phyloP scores from a whole-genome alignment of 2,888 invertebrate species.

The Drosophila testacea region DNA sequence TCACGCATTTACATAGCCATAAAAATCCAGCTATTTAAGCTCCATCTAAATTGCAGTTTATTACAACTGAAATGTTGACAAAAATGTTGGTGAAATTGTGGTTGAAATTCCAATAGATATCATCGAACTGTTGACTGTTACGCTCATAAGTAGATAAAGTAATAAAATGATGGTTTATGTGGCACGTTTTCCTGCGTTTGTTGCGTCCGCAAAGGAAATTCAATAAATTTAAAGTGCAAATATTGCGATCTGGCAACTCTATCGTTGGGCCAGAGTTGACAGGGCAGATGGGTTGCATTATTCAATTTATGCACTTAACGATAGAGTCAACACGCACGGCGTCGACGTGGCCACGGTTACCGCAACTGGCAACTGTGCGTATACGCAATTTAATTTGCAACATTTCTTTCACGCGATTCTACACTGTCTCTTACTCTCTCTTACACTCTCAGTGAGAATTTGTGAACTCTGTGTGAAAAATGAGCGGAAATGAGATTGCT shows the following conservation, averaged over 20 bases:
- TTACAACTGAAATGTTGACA: slow-evolving; percentile 4
- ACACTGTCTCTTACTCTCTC: background rate
- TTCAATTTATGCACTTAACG: slow-evolving; percentile 76
- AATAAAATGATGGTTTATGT: slow-evolving; percentile 52
- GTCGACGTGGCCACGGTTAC: slow-evolving; percentile 38
- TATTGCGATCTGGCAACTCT: slow-evolving; percentile 49
- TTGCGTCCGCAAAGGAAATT: slow-evolving; percentile 36
- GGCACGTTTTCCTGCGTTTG: slow-evolving; percentile 37
- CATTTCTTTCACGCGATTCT: slow-evolving; percentile 29
- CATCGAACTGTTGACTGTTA: slow-evolving; percentile 8
- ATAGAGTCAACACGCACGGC: slow-evolving; percentile 59
- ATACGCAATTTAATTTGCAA: slow-evolving; percentile 72
- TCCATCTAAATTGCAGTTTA: slow-evolving; percentile 4
- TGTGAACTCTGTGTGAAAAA: slow-evolving; percentile 38
- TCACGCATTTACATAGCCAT: background rate
- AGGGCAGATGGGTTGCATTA: slow-evolving; percentile 50
- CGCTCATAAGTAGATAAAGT: slow-evolving; percentile 47
- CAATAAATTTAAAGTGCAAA: slow-evolving; percentile 54
- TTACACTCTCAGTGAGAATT: background rate
- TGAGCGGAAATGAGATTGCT: slow-evolving; percentile 71
- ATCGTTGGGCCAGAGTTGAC: slow-evolving; percentile 44
- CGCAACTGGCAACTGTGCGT: slow-evolving; percentile 62
- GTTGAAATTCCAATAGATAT: background rate
- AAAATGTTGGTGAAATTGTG: slow-evolving; percentile 28
- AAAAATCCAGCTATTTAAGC: slow-evolving; percentile 1